Base-by-base conservation (phyloP, 2,797 vertebrate species). In the Pogonophryne albipinna region DNA sequence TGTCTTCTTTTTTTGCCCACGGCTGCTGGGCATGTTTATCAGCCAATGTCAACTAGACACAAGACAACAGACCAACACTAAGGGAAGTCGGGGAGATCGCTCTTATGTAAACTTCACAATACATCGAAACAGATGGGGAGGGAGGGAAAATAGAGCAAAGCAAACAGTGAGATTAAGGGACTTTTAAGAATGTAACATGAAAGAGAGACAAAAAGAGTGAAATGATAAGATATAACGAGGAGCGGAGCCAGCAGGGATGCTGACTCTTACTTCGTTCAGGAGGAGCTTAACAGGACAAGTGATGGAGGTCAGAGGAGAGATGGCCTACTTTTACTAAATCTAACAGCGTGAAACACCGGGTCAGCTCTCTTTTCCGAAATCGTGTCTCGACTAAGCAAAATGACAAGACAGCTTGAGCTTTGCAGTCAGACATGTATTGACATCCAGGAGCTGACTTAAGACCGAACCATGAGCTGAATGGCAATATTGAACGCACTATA, bases 261-360 rank as follows among this genome's bases (percentile, higher is more conserved):
- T 65, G 71, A 77, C 46, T 74, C 38, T 72, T 44, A 55, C 50
- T 63, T 85, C 3, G 12, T 72, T 85, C 71, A 61, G 66, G 60
- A 85, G 83, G 31, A 77, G 85, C 79, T 85, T 74, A 78, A 81
- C 76, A 58, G 59, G 71, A 89, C 61, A 59, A 47, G 67, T 71
- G 64, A 85, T 71, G 77, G 75, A 75, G 89, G 85, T 89, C 86
- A 88, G 82, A 72, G 63, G 80, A 84, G 85, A 78, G 75, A 67
- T 84, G 84, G 76, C 84, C 90, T 87, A 88, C 84, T 89, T 92
- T 80, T 59, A 51, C 68, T 73, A 51, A 76, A 82, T 69, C 72
- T 68, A 68, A 83, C 74, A 79, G 76, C 16, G 1, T 44, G 74
- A 80, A 71, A 83, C 85, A 74, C 57, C 57, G 19, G 80, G 82